Evolutionary conservation across 2,888 invertebrate genomes (phyloP).

Genomic region (Pseudococcus jackbeardsleyi): DNA sequence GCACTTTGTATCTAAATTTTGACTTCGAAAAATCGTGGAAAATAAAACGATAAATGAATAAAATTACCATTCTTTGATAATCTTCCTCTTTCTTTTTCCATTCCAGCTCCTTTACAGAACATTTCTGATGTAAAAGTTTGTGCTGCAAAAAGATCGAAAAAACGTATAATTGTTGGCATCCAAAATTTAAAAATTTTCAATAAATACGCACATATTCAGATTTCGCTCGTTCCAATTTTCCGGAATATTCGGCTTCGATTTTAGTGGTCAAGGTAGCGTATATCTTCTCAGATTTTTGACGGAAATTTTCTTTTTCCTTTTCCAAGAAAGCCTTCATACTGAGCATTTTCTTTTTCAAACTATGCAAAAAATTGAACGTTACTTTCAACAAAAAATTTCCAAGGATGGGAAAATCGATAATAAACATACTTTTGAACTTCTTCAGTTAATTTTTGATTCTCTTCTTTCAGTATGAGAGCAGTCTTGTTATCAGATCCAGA

Average conservation of each 20-base stretch:
- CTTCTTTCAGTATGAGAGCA: constrained; percentile 12
- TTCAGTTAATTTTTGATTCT: constrained; percentile 51
- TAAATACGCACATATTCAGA: constrained; percentile 80
- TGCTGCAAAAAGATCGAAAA: constrained; percentile 8
- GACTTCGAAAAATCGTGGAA: not conserved
- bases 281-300: constrained; percentile 42
- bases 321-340: constrained; percentile 17
- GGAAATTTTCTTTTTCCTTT: constrained; percentile 36
- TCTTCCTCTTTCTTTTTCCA: constrained; percentile 60
- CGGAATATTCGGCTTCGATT: constrained; percentile 75
- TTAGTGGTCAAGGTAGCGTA: constrained; percentile 66
- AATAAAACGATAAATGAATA: not conserved
- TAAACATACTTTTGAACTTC: constrained; percentile 28
- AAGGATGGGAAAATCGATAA: not conserved
- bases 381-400: not conserved
- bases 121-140: constrained; percentile 52
- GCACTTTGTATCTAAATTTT: too few species aligned
- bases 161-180: not conserved
- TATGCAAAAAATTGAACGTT: not conserved
- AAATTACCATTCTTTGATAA: constrained; percentile 51
- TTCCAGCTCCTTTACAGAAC: not conserved
- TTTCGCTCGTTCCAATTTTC: constrained; percentile 84
- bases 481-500: constrained; percentile 37
- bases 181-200: not conserved
- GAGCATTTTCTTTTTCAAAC: constrained; percentile 12